phyloP scores from a whole-genome alignment of 2,888 invertebrate species.

The Pachycephus smyrnensis region DNA sequence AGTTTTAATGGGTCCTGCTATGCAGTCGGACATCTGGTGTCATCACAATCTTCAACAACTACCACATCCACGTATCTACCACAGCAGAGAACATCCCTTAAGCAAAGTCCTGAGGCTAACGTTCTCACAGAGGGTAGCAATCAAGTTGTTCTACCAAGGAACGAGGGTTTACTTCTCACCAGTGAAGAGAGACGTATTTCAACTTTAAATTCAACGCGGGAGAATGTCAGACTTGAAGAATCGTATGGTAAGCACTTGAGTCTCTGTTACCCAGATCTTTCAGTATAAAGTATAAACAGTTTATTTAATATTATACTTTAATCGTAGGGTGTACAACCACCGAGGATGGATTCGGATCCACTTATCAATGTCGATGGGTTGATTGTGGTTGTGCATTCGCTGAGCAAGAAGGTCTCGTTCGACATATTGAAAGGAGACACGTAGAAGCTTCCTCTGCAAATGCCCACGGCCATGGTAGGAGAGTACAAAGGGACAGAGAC shows the following conservation, averaged over 20 bases:
- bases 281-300: background rate
- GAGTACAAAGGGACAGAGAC: constrained; percentile 48
- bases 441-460: constrained; percentile 73
- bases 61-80: constrained; percentile 15
- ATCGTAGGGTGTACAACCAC: constrained; percentile 28
- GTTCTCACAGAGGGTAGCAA: constrained; percentile 47
- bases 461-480: constrained; percentile 45
- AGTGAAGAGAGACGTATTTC: constrained; percentile 41
- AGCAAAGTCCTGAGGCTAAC: background rate
- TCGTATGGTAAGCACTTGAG: constrained; percentile 43
- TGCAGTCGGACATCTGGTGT: constrained; percentile 59
- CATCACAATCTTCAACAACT: constrained; percentile 36
- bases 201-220: constrained; percentile 14
- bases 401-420: constrained; percentile 83
- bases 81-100: constrained; percentile 10
- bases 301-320: constrained; percentile 17
- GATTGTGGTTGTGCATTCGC: constrained; percentile 85
- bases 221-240: constrained; percentile 35
- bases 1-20: constrained; percentile 40
- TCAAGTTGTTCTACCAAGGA: constrained; percentile 66
- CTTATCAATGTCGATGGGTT: constrained; percentile 83
- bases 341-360: constrained; percentile 47
- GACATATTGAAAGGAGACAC: constrained; percentile 87
- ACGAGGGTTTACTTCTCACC: constrained; percentile 60
- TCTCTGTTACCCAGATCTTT: constrained; percentile 7